phyloP scores from a whole-genome alignment of 2,888 invertebrate genomes.

The Hemaris fuciformis region DNA sequence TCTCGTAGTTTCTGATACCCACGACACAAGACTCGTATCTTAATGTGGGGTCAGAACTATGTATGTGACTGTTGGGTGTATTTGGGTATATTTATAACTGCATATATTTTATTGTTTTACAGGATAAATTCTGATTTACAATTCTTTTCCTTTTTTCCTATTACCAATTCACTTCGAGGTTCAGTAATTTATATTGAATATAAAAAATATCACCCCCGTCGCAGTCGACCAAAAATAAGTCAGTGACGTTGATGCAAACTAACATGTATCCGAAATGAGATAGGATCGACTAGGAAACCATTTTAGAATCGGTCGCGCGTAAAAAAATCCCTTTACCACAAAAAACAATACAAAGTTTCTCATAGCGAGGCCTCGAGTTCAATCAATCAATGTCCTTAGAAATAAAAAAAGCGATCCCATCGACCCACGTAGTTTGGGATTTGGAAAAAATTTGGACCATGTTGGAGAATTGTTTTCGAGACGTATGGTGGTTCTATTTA shows the following conservation, averaged over 20 bases:
- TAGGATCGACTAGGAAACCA: conserved; percentile 65
- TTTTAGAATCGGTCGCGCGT: conserved; percentile 41
- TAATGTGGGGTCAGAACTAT: too few relatives aligned
- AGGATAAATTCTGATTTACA: background rate
- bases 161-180: background rate
- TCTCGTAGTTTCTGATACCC: too few relatives aligned
- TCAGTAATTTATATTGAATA: background rate
- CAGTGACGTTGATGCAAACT: conserved; percentile 22
- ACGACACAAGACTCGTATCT: too few relatives aligned
- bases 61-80: too few relatives aligned
- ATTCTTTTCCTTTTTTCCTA: background rate
- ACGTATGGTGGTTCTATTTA: conserved; percentile 38
- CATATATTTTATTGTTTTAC: background rate
- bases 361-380: conserved; percentile 74
- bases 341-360: conserved; percentile 73
- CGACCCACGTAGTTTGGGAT: conserved; percentile 76
- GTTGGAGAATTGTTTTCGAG: conserved; percentile 64
- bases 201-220: background rate
- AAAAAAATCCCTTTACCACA: conserved; percentile 48
- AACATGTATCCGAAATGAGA: conserved; percentile 65
- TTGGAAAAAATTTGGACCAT: conserved; percentile 60
- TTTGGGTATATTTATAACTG: too few relatives aligned
- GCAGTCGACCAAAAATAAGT: conserved; percentile 22
- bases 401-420: conserved; percentile 67
- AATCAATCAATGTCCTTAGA: conserved; percentile 80